phyloP scores from a whole-genome alignment of 53 echinoderm and acorn worm genomes.

The Mesocentrotus franciscanus region DNA sequence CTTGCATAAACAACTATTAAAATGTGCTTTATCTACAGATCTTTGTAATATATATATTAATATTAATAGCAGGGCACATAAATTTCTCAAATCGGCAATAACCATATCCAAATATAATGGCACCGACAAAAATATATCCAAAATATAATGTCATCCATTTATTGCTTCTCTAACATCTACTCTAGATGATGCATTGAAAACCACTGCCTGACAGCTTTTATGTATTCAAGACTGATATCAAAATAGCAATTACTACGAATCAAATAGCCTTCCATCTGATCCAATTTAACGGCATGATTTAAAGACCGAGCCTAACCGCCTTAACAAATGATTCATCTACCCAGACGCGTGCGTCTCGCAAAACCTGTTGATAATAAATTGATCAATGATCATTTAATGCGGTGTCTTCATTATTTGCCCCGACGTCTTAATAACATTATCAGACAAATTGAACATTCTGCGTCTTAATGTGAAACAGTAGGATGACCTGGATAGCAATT shows the following conservation, averaged over 20 bases:
- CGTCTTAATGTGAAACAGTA: slow-evolving; percentile 23
- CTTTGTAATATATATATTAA: too few relatives aligned
- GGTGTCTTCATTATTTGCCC: not conserved
- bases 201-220: not conserved
- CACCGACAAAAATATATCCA: too few relatives aligned
- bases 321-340: slow-evolving; percentile 41
- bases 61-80: too few relatives aligned
- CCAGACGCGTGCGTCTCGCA: not conserved
- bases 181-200: not conserved
- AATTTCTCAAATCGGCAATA: too few relatives aligned
- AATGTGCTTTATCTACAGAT: too few relatives aligned
- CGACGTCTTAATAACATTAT: not conserved
- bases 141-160: not conserved
- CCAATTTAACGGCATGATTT: not conserved
- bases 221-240: not conserved
- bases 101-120: too few relatives aligned
- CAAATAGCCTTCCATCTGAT: not conserved
- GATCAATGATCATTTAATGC: slow-evolving; percentile 1
- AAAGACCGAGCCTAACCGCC: slow-evolving; percentile 5
- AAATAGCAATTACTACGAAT: not conserved
- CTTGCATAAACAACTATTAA: too few relatives aligned
- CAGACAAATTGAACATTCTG: not conserved
- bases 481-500: not conserved
- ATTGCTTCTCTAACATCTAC: not conserved
- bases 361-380: slow-evolving; percentile 47